Evolutionary conservation across 2,888 invertebrate species (phyloP).

Genomic region (Alviniconcha strummeri): DNA sequence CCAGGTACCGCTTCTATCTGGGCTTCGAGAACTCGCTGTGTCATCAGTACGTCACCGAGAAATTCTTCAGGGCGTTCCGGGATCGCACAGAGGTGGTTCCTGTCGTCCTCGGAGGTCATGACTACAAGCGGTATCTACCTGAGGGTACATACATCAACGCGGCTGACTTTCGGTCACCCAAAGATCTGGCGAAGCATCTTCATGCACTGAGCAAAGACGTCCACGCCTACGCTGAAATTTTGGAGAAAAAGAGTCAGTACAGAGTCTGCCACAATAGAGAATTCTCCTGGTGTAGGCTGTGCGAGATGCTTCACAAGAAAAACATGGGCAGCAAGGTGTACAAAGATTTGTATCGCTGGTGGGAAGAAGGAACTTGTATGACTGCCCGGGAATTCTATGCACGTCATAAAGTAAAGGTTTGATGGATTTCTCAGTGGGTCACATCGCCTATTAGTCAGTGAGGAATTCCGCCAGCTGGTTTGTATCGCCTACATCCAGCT

Average conservation of each 20-base stretch:
- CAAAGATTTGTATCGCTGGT: no score
- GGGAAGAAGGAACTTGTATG: no score
- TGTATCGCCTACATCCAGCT: no score
- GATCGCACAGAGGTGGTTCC: slow-evolving; percentile 37
- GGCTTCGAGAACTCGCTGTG: slow-evolving; percentile 55
- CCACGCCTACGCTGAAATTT: slow-evolving; percentile 21
- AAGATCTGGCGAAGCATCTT: slow-evolving; percentile 35
- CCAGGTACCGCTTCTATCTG: slow-evolving; percentile 51
- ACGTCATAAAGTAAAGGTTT: no score
- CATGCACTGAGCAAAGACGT: slow-evolving; percentile 22
- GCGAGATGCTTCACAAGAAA: no score
- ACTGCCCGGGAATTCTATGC: no score
- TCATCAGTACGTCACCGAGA: slow-evolving; percentile 55
- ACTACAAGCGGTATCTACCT: slow-evolving; percentile 40
- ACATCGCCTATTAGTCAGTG: no score
- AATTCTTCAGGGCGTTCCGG: slow-evolving; percentile 46
- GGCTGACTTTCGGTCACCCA: slow-evolving; percentile 32
- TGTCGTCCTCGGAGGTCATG: slow-evolving; percentile 41
- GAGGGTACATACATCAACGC: slow-evolving; percentile 34
- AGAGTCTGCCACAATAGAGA: no score
- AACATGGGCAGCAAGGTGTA: no score
- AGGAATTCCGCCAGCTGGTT: no score
- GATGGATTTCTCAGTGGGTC: no score
- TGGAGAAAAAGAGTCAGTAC: slow-evolving; percentile 20
- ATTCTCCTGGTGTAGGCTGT: no score